Conservation (phyloP, 1,140 invertebrate genomes). For the Drosophila repleta region DNA sequence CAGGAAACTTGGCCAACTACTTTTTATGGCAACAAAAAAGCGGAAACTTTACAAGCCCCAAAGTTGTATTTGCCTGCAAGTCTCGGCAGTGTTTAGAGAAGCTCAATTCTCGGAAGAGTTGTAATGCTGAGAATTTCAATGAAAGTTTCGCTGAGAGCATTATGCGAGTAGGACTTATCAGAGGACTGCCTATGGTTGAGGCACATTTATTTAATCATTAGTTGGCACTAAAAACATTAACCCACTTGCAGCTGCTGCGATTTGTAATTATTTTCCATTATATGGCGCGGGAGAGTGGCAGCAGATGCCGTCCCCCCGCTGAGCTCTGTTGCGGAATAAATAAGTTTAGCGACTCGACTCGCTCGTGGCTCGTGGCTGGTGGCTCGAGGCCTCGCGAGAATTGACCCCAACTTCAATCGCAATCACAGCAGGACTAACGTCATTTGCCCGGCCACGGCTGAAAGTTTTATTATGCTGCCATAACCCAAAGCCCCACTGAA, state of each 20-base stretch:
- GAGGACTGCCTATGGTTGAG: not conserved
- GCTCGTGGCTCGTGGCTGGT: not conserved
- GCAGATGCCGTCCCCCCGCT: slow-evolving; percentile 20
- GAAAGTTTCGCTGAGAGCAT: not conserved
- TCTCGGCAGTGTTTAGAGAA: not conserved
- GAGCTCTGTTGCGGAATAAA: slow-evolving; percentile 38
- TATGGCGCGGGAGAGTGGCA: slow-evolving; percentile 28
- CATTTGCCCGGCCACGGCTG: slow-evolving; percentile 62
- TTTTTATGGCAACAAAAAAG: not conserved
- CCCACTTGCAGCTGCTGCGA: slow-evolving; percentile 50
- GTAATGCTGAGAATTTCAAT: no score
- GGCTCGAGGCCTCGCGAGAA: slow-evolving; percentile 52
- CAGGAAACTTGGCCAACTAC: not conserved
- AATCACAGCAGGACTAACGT: slow-evolving; percentile 74
- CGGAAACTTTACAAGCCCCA: not conserved
- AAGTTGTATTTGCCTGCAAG: not conserved
- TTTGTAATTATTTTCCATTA: slow-evolving; percentile 81
- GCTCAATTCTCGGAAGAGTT: not conserved
- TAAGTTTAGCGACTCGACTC: slow-evolving; percentile 57
- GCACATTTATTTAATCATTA: slow-evolving; percentile 57
- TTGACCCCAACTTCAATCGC: slow-evolving; percentile 68
- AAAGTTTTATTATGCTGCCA: slow-evolving; percentile 73
- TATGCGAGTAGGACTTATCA: not conserved
- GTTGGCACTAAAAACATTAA: slow-evolving; percentile 64
- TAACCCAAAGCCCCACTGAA: slow-evolving; percentile 30